phyloP scores from a whole-genome alignment of 2,113 vertebrate species.

The Ageneiosus marmoratus region DNA sequence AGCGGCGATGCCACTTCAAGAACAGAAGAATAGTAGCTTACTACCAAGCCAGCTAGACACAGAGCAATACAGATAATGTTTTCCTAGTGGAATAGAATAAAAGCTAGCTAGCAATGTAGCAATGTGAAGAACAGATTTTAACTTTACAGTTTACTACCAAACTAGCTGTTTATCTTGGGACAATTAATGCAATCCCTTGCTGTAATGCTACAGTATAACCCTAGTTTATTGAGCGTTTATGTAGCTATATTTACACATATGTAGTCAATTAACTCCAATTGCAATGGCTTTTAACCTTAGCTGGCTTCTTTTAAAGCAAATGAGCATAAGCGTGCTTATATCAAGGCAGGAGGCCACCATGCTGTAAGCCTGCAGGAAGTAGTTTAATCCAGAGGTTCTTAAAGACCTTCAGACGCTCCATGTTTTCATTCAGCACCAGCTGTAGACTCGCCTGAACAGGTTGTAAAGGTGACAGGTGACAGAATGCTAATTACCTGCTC shows the following conservation, averaged over 20 bases:
- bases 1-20: background rate
- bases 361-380: background rate
- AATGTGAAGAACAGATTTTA: background rate
- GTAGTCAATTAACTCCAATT: background rate
- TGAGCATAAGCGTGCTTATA: background rate
- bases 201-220: background rate
- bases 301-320: background rate
- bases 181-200: background rate
- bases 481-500: slow-evolving; percentile 19
- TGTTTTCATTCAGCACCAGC: slow-evolving; percentile 1
- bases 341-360: background rate
- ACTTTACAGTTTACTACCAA: background rate
- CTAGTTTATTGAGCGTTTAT: background rate
- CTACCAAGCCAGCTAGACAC: background rate
- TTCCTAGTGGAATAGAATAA: background rate
- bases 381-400: background rate
- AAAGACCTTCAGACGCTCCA: background rate
- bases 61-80: background rate
- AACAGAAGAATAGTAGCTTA: background rate
- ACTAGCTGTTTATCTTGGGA: background rate
- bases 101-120: background rate
- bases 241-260: background rate
- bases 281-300: background rate
- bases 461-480: slow-evolving; percentile 13
- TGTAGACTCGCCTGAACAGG: background rate